Base-by-base conservation (phyloP, 2,113 vertebrate species). In the Chaenogobius annularis region DNA sequence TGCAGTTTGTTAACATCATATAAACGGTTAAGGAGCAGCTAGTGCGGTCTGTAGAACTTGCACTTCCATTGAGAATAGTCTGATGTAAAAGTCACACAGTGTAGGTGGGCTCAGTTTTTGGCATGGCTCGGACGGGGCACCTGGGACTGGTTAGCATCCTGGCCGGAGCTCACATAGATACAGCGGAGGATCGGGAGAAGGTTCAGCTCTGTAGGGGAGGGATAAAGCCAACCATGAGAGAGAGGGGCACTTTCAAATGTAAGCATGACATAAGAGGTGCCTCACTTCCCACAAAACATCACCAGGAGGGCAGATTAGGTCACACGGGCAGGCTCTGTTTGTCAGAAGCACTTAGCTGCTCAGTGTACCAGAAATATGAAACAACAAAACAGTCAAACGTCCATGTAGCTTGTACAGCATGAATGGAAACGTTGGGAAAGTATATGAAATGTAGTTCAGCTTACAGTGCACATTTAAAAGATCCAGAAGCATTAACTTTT, bases 121-220 rank as follows among this genome's bases (percentile, higher is more conserved):
- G 82, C 84, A 55, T 76, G 76, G 69, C 77, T 69, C 70, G 72
- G 52, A 64, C 68, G 63, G 58, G 58, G 78, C 87, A 90, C 87
- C 87, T 89, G 89, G 88, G 77, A 80, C 76, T 88, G 82, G 83
- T 90, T 90, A 92, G 80, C 70, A 85, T 88, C 72, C 80, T 85
- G 83, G 84, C 87, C 78, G 46, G 62, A 73, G 81, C 68, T 66
- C 64, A 23, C n/a, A 20, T 61, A 71, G 76, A 79, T 76, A 66
- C 78, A 88, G 72, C 79, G 85, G 79, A 86, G 90, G 87, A 86
- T 79, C 86, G 91, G 87, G 81, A 85, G 66, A 71, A 64, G 72
- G 68, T 82, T 87, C 80, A 88, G 77, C 80, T 86, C 83, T 75
- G 83, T 88, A 76, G 81, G 83, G 84, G 82, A 87, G 74, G 48